Base-by-base conservation (phyloP, 1,140 invertebrate species). In the Ctenoplectra terminalis region DNA sequence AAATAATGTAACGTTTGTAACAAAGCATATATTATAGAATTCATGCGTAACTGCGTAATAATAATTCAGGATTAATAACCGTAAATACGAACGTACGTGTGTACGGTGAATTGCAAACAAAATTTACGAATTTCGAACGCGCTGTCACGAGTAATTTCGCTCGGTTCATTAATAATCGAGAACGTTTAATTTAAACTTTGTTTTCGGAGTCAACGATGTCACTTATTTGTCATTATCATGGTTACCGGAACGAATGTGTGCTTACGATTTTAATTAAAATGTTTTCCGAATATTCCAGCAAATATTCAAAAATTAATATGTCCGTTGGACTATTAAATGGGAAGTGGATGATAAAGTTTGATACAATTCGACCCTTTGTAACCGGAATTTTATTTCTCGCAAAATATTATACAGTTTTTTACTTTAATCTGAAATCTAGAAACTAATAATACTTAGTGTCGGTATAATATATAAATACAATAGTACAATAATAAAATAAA, bases 171-270 rank as follows among this genome's bases (percentile, higher is more conserved):
- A 66, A 66, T 66, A 66, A 43, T 37, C 63, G 63, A 43, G 37
- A n/a, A 1, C 37, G 63, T 66, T 66, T 66, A 66, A 66, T 66
- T 66, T 43, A 43, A 66, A 66, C 63, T 66, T 66, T 66, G n/a
- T 66, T 40, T 66, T n/a, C 37, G 26, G 15, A 26, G 23, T 13
- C 34, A 43, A 40, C 63, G 20, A n/a, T 40, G 63, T 40, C 63
- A 66, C 63, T 66, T 26, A 17, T 37, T 9, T 26, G 34, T 66
- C 63, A 66, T 66, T 43, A 26, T 40, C 63, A 26, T 34, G 7
- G 40, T 37, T 26, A 15, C 13, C 17, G 2, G n/a, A 7, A 20
- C 34, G 6, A 23, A 15, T 0, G 0, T 26, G 15, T 11, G 23
- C n/a, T 0, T 11, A 15, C 17, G 23, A 1, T 64, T 26, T 40